Evolutionary conservation across 1,140 invertebrate genomes (phyloP), one percentile per base, ranked within the genome.

Genomic region (Gryon sp.): DNA sequence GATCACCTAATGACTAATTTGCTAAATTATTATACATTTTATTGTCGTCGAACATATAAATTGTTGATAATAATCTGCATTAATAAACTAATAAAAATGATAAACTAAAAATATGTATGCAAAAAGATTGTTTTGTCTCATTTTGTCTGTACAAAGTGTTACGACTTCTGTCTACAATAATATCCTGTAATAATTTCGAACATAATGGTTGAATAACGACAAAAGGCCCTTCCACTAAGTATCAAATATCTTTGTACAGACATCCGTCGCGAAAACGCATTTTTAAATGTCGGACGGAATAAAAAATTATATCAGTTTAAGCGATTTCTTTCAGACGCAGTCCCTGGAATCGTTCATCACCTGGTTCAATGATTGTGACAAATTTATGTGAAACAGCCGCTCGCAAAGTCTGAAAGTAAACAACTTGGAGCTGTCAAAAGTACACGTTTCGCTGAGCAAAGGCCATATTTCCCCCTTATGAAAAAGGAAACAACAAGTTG

Each of bases 371-470:
- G 69, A 73, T 73, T 57, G 41, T 63, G 69, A 73, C 57, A 73
- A 73, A 73, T 73, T 73, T 63, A 73, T 63, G 68, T 55, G 68
- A 46, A 72, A 63, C 68, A 72, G 68, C 57, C 55, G 66, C 34
- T 26, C 30, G 46, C 36, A 50, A 53, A 63, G 57, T 55, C 57
- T 15, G 9, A 28, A 20, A 72, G 68, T 60, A 72, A 72, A 62
- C 68, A 63, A 53, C 66, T 45, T 15, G 6, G 30, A 48, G 12
- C 38, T 24, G 19, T 38, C 38, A 68, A 12, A 43, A 40, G 45
- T 14, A 26, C 53, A 55, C 22, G 45, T 65, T 43, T 16, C 12
- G 7, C 5, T 16, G 53, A 24, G 34, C n/a, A 57, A 7, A 57
- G 30, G 40, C 22, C 38, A 28, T 43, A 41, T 45, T 69, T 59